These are phyloP conservation scores for Eulemur coronatus DNA, from an alignment of 2,797 vertebrate species.

Conservation along the genomic window DNA sequence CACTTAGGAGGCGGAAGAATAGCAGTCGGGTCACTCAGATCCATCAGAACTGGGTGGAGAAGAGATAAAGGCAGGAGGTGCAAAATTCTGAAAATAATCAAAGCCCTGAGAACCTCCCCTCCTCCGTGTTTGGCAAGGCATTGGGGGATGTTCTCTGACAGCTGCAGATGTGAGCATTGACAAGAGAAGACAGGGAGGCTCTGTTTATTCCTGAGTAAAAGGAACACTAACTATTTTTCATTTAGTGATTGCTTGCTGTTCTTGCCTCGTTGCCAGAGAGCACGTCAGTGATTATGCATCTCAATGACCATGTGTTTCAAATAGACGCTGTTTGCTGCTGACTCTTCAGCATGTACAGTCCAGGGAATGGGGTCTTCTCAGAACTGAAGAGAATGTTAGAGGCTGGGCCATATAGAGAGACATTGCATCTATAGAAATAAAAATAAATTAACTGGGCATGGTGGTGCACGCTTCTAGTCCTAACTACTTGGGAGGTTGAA, in stretches of 20 bases:
- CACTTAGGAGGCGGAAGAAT: neutral
- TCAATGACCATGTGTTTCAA: conserved; percentile 14
- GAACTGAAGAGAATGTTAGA: neutral
- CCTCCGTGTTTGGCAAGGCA: neutral
- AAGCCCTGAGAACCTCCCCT: neutral
- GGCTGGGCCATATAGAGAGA: neutral
- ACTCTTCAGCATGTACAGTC: neutral
- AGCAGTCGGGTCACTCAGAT: neutral
- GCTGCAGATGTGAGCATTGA: neutral
- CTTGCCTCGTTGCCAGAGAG: conserved; percentile 31
- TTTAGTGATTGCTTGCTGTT: neutral
- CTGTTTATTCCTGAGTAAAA: conserved; percentile 40
- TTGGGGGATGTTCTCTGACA: neutral
- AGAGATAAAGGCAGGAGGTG: neutral
- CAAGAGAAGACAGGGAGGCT: neutral
- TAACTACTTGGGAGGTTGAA: neutral
- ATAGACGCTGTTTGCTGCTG: neutral
- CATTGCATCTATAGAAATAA: neutral
- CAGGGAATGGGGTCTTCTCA: neutral
- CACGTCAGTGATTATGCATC: neutral
- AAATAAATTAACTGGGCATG: neutral
- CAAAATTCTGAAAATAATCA: neutral
- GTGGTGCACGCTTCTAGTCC: neutral
- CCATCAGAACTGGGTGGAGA: neutral
- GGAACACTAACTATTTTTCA: conserved; percentile 50